Base-by-base conservation (phyloP, 2,888 invertebrate genomes). In the Sussaba pulchella region DNA sequence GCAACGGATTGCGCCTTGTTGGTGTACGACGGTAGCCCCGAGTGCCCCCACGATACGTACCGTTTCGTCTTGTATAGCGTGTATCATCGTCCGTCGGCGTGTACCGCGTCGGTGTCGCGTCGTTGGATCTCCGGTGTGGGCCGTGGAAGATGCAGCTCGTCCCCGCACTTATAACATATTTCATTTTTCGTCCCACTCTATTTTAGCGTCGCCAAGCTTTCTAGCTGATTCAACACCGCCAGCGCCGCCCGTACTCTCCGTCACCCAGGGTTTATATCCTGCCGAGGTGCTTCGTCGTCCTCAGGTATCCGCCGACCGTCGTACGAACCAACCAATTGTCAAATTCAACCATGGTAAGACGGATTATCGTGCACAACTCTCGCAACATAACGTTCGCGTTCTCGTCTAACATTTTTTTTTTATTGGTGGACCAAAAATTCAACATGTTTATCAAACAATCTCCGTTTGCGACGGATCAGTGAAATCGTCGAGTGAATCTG, bases 171-270 rank as follows among this genome's bases (percentile, higher is more conserved):
- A 91, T 92, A 92, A 91, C 90, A 91, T 90, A 91, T 92, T 91
- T 92, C 92, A 92, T 91, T 92, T 92, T 91, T 90, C 91, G 89
- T 85, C 87, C 76, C 86, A 85, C 89, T 89, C 90, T 90, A 90
- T 91, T 91, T 90, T 91, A 87, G 90, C 87, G 84, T 74, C 87
- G 79, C 84, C 86, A 81, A 77, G 76, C 76, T 91, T 92, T 92
- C 92, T 92, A 92, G 92, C 92, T 91, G 92, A 84, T 92, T 92
- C 50, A 88, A 88, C 85, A 87, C 71, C 87, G 83, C 83, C 82
- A n/a, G n/a, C n/a, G n/a, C n/a, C 31, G 83, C 79, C 64, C 47
- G 59, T 43, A 52, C 69, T 19, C 24, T n/a, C n/a, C 4, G 36
- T 43, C 43, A 12, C 50, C 39, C 59, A 39, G 88, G 88, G 89